Evolutionary conservation across 2,797 vertebrate species (phyloP).

Genomic region (Propithecus perrieri): DNA sequence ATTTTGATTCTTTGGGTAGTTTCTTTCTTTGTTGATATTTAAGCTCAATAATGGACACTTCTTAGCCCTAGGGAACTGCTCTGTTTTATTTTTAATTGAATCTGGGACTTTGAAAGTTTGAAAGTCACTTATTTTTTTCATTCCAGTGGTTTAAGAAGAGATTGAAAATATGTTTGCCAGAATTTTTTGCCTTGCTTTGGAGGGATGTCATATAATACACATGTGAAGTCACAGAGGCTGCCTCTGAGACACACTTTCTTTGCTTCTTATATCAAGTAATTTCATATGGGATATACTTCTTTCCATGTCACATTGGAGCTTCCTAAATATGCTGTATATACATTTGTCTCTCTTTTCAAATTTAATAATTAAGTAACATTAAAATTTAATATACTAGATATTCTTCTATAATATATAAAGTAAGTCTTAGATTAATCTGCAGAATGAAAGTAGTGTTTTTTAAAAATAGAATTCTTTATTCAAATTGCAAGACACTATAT

Average conservation of each 20-base stretch:
- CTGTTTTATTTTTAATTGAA: slow-evolving; percentile 73
- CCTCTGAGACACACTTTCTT: background rate
- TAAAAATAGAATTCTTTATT: background rate
- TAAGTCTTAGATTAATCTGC: background rate
- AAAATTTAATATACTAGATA: background rate
- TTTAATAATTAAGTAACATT: background rate
- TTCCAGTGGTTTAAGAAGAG: background rate
- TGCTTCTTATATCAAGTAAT: background rate
- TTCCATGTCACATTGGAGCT: background rate
- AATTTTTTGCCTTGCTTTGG: slow-evolving; percentile 8
- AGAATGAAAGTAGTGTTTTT: background rate
- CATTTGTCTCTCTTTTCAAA: background rate
- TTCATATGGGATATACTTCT: background rate
- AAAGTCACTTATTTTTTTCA: background rate
- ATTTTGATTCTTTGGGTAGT: slow-evolving; percentile 61
- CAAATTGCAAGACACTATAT: background rate
- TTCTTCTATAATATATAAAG: background rate
- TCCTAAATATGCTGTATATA: background rate
- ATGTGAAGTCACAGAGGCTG: background rate
- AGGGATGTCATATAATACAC: background rate
- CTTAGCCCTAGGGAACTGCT: slow-evolving; percentile 28
- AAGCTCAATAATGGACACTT: slow-evolving; percentile 45
- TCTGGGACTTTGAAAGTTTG: slow-evolving; percentile 54
- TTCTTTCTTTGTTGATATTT: slow-evolving; percentile 58
- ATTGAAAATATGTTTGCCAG: slow-evolving; percentile 38